Base-by-base conservation (phyloP, 2,113 vertebrate species). In the Engraulis encrasicolus region DNA sequence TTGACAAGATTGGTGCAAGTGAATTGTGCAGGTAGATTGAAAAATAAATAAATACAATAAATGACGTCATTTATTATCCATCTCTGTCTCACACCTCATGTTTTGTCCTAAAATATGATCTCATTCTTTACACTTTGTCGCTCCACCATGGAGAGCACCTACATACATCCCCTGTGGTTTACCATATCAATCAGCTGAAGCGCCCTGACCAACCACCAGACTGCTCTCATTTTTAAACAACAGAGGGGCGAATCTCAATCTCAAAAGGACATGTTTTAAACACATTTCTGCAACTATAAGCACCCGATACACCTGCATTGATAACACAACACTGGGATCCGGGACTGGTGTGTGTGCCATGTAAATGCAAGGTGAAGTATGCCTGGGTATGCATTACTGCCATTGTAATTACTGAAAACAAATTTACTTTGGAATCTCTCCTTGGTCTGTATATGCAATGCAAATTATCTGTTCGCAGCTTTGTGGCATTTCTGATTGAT, bases 111-210 rank as follows among this genome's bases (percentile, higher is more conserved):
- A 40, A 84, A 79, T 87, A 52, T 20, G 9, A 61, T 38, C 80
- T 48, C 80, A 78, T 85, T 61, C 78, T 58, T 86, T 83, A 50
- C 83, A 54, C 71, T 80, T 80, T 82, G 78, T 27, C 18, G 15
- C 37, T 79, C 38, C 23, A 78, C 50, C 52, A 50, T 78, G 77
- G 48, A 38, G 54, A 79, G 78, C 50, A 78, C 7, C 79, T 49
- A 78, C 66, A 85, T 49, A 78, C 66, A 85, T 78, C 83, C 85
- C 82, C 78, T 54, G 50, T 81, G 86, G 38, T 77, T 81, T 80
- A 71, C 80, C 77, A 81, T 81, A 48, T 85, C 82, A 80, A 61
- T 84, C 54, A 40, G 49, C n/a, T 74, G 66, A 40, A 17, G 1
- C 27, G 54, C 4, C 27, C 71, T 37, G 12, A 14, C 66, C 27